These are phyloP conservation scores for Tyria jacobaeae DNA, from an alignment of 2,888 invertebrate genomes.

Conservation along the genomic window DNA sequence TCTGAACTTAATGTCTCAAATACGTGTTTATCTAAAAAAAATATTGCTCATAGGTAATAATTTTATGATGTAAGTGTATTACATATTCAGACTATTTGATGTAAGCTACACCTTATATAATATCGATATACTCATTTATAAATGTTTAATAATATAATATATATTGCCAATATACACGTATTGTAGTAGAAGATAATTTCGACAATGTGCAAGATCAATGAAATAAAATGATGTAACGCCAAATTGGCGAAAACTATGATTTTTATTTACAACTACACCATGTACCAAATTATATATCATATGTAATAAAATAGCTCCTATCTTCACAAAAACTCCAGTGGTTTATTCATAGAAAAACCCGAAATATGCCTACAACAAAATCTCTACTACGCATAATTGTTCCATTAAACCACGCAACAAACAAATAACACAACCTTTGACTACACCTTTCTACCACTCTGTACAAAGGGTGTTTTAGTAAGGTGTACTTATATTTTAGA, in stretches of 20 bases:
- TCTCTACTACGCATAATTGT: too few species aligned
- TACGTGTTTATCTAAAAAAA: conserved; percentile 34
- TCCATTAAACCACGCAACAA: too few species aligned
- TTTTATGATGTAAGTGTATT: conserved; percentile 46
- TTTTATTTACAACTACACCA: conserved; percentile 28
- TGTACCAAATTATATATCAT: too few species aligned
- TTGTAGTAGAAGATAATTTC: conserved; percentile 68
- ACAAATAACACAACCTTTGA: too few species aligned
- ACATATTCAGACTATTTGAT: conserved; percentile 49
- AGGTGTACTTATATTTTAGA: too few species aligned
- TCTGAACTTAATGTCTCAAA: conserved; percentile 29
- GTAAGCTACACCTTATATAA: conserved; percentile 50
- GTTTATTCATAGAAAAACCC: too few species aligned
- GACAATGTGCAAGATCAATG: conserved; percentile 70
- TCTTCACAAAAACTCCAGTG: too few species aligned
- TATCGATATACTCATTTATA: conserved; percentile 56
- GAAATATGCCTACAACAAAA: too few species aligned
- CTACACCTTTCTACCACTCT: too few species aligned
- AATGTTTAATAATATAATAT: conserved; percentile 56
- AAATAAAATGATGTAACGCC: conserved; percentile 69
- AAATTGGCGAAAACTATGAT: conserved; percentile 64
- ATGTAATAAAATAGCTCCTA: too few species aligned
- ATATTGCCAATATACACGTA: conserved; percentile 67
- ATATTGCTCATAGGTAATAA: conserved; percentile 55
- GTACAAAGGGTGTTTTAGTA: too few species aligned